phyloP scores from a whole-genome alignment of 2,888 invertebrate species.

The Drosophila anomelani region DNA sequence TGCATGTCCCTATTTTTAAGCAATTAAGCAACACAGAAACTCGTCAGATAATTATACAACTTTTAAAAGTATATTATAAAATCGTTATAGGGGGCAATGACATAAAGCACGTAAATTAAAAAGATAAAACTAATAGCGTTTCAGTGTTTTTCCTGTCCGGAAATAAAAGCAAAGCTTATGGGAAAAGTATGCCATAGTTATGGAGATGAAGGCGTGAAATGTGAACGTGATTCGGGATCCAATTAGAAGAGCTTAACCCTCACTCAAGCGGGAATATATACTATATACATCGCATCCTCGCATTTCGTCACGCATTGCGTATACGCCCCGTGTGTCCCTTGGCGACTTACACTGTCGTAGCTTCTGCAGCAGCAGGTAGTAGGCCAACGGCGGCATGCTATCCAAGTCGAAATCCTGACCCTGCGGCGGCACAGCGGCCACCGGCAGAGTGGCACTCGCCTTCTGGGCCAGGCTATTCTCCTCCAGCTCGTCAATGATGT shows the following conservation, averaged over 20 bases:
- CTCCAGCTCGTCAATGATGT: slow-evolving; percentile 77
- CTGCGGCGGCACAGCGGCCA: slow-evolving; percentile 43
- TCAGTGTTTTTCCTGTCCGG: slow-evolving; percentile 9
- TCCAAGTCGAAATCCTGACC: slow-evolving; percentile 77
- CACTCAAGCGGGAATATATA: not conserved
- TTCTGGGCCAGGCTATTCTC: slow-evolving; percentile 71
- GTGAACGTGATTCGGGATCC: slow-evolving; percentile 41
- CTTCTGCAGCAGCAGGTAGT: slow-evolving; percentile 79
- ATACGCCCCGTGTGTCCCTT: slow-evolving; percentile 46
- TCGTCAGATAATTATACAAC: not conserved
- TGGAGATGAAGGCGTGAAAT: slow-evolving; percentile 35
- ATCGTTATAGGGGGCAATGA: not conserved
- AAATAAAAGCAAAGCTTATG: slow-evolving; percentile 22
- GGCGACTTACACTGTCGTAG: slow-evolving; percentile 75
- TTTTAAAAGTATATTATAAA: not conserved
- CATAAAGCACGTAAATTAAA: slow-evolving; percentile 1
- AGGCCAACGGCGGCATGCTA: slow-evolving; percentile 79
- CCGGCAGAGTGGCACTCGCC: slow-evolving; percentile 40
- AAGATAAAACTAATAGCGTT: slow-evolving; percentile 2
- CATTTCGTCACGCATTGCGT: slow-evolving; percentile 28
- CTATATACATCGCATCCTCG: not conserved
- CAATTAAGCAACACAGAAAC: not conserved
- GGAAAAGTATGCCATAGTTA: slow-evolving; percentile 14
- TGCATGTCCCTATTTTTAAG: not conserved
- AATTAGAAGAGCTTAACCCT: slow-evolving; percentile 18